A percentile compares a stretch with the other conserved stretches of the same genome.
Evolutionary conservation across 2,797 vertebrate genomes (phyloP).

Genomic region (Coccyzus lansbergi): DNA sequence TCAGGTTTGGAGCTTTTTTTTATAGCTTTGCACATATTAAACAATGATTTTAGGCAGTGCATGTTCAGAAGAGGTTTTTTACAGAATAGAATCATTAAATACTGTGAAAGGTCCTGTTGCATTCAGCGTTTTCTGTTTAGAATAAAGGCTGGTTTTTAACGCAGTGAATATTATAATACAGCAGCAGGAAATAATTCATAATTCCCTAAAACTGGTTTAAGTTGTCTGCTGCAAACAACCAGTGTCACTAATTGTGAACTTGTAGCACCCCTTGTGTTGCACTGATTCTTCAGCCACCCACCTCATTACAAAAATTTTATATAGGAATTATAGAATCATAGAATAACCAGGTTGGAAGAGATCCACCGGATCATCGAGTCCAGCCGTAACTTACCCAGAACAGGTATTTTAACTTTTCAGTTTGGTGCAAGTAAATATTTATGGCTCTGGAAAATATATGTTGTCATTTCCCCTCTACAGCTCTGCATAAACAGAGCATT

Average conservation of each 20-base stretch:
- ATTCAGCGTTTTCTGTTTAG: neutral
- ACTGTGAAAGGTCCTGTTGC: neutral
- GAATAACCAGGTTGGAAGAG: too few species aligned
- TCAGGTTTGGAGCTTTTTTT: neutral
- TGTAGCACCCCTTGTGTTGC: neutral
- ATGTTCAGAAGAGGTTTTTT: neutral
- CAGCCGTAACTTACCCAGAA: neutral
- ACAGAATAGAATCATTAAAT: neutral
- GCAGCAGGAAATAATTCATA: neutral
- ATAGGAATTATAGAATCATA: too few species aligned
- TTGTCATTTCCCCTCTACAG: slow-evolving; percentile 60
- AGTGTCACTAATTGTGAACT: neutral
- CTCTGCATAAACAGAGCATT: slow-evolving; percentile 54
- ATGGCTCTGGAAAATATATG: slow-evolving; percentile 34
- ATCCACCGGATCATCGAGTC: too few species aligned
- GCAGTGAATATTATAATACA: neutral
- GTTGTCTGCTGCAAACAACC: neutral
- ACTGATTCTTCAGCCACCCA: neutral
- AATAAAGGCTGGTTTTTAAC: neutral
- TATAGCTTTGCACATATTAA: neutral
- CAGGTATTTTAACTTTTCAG: slow-evolving; percentile 12
- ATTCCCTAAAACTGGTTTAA: neutral
- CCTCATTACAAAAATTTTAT: neutral
- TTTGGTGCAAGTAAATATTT: slow-evolving; percentile 59
- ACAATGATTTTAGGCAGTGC: neutral